A percentile compares a stretch with the other conserved stretches of the same genome.
These are phyloP conservation scores for Drosophila lutescens DNA, from an alignment of 2,888 invertebrate species.

Conservation along the genomic window DNA sequence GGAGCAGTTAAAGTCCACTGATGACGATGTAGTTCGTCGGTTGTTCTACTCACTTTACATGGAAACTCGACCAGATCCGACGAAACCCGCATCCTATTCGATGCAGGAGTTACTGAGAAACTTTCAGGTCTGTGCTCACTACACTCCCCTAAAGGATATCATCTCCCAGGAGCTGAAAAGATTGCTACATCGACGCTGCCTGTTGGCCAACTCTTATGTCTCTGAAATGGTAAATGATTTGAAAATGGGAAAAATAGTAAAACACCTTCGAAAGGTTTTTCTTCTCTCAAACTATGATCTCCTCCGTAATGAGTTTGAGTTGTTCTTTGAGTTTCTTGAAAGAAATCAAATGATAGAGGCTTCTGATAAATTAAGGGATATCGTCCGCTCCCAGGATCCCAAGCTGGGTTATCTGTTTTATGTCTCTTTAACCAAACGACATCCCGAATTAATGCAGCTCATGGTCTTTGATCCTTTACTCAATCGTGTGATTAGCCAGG, in stretches of 20 bases:
- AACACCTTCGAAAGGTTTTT: slow-evolving; percentile 18
- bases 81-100: neutral
- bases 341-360: neutral
- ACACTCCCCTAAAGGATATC: slow-evolving; percentile 33
- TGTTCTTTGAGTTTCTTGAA: slow-evolving; percentile 2
- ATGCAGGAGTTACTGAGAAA: slow-evolving; percentile 34
- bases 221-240: slow-evolving; percentile 13
- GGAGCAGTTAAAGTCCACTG: slow-evolving; percentile 19
- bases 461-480: neutral
- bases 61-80: slow-evolving; percentile 35
- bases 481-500: slow-evolving; percentile 3
- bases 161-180: slow-evolving; percentile 25
- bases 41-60: slow-evolving; percentile 41
- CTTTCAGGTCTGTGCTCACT: slow-evolving; percentile 20
- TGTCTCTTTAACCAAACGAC: neutral
- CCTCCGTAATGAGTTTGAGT: neutral
- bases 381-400: slow-evolving; percentile 15
- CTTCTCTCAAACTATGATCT: slow-evolving; percentile 17
- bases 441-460: neutral
- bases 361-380: slow-evolving; percentile 1
- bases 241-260: slow-evolving; percentile 1
- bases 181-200: slow-evolving; percentile 9
- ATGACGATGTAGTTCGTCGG: slow-evolving; percentile 14
- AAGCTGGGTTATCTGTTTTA: neutral
- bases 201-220: slow-evolving; percentile 32